Conservation (phyloP, 35 echinoderm and acorn worm genomes). For the Lytechinus pictus region DNA sequence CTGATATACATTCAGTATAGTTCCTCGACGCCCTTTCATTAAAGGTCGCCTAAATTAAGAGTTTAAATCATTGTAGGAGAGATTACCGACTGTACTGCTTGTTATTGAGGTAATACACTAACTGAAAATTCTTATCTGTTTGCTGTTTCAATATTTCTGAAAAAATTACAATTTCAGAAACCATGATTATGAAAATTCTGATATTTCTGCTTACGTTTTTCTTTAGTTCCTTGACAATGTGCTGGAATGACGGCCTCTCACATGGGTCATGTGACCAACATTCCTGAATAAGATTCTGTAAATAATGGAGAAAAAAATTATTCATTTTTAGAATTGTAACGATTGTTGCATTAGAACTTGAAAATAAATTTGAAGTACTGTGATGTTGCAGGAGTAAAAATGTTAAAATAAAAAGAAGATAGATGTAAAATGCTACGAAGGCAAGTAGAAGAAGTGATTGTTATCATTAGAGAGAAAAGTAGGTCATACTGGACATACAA, state of each 20-base stretch:
- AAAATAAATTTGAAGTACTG: too few species aligned
- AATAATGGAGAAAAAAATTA: not conserved
- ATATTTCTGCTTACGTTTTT: slow-evolving; percentile 59
- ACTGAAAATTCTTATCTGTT: not conserved
- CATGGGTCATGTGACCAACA: slow-evolving; percentile 58
- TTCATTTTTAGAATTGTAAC: too few species aligned
- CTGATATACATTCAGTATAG: not conserved
- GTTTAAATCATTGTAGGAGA: not conserved
- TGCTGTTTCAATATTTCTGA: not conserved
- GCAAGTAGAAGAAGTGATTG: too few species aligned
- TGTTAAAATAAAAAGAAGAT: too few species aligned
- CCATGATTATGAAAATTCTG: not conserved
- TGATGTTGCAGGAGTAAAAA: too few species aligned
- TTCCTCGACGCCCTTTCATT: not conserved
- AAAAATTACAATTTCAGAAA: not conserved
- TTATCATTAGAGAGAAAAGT: too few species aligned
- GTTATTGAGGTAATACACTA: not conserved
- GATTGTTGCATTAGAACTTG: too few species aligned
- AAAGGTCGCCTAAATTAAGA: not conserved
- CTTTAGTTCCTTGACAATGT: slow-evolving; percentile 65
- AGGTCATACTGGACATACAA: too few species aligned
- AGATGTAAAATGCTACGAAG: too few species aligned
- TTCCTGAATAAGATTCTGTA: slow-evolving; percentile 52
- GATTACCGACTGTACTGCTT: not conserved
- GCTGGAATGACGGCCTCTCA: slow-evolving; percentile 39